A percentile compares a stretch with the other conserved stretches of the same genome.
phyloP scores from a whole-genome alignment of 2,113 vertebrate species.

The Rhinolophus ferrumequinum region DNA sequence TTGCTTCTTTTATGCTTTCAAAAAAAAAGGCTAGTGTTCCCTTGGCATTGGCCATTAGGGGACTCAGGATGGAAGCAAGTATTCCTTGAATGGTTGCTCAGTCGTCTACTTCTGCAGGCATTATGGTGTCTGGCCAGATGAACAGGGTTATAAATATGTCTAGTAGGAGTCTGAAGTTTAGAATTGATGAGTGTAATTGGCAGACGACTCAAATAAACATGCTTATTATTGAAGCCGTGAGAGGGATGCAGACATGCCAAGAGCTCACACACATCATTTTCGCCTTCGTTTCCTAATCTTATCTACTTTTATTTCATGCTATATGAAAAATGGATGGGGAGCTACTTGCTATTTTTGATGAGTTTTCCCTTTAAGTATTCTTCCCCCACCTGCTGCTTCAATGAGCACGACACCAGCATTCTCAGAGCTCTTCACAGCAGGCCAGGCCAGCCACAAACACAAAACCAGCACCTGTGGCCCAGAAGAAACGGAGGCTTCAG shows the following conservation, averaged over 20 bases:
- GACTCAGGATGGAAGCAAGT: not conserved
- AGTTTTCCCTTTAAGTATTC: not conserved
- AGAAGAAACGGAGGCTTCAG: not conserved
- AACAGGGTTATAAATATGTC: conserved; percentile 45
- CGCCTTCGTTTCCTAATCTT: conserved; percentile 40
- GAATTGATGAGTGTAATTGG: conserved; percentile 64
- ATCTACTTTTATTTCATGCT: conserved; percentile 26
- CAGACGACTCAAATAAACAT: conserved; percentile 57
- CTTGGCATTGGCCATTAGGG: not conserved
- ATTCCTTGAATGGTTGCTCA: not conserved
- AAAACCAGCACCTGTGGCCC: not conserved
- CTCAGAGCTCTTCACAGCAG: not conserved
- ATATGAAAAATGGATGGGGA: conserved; percentile 30
- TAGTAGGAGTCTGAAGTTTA: conserved; percentile 10
- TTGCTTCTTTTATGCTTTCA: not conserved
- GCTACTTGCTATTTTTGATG: conserved; percentile 39
- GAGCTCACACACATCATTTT: conserved; percentile 56
- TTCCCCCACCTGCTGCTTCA: not conserved
- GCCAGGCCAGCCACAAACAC: not conserved
- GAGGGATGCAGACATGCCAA: not conserved
- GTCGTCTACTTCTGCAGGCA: not conserved
- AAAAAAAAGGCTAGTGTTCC: not conserved
- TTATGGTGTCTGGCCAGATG: not conserved
- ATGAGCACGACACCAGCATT: not conserved
- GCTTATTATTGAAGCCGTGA: conserved; percentile 50